Evolutionary conservation across 2,888 invertebrate genomes (phyloP).

Genomic region (Lasiommata megera): DNA sequence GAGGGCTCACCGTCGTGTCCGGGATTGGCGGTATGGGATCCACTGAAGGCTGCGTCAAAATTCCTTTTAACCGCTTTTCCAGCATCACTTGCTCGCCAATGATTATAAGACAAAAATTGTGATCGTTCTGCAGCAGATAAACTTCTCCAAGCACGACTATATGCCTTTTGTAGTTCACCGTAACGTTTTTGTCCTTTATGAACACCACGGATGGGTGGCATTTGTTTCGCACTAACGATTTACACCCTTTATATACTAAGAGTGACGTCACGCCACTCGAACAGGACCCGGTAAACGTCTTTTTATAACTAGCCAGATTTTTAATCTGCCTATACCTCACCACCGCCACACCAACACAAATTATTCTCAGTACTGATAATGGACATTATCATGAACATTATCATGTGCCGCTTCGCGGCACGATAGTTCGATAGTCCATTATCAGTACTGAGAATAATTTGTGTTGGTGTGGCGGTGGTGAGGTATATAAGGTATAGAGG

Average conservation of each 20-base stretch:
- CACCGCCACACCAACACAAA: neutral
- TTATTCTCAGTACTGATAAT: too few species aligned
- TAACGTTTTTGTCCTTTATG: neutral
- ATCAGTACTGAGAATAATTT: too few species aligned
- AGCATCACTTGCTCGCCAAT: slow-evolving; percentile 10
- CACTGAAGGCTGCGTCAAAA: neutral
- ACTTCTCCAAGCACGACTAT: neutral
- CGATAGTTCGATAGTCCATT: too few species aligned
- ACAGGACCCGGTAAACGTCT: neutral
- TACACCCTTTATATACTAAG: too few species aligned
- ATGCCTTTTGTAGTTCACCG: slow-evolving; percentile 2
- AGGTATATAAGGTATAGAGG: too few species aligned
- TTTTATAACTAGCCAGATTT: neutral
- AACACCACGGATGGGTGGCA: neutral
- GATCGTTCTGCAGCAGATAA: neutral
- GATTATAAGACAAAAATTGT: neutral
- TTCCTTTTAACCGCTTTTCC: slow-evolving; percentile 1
- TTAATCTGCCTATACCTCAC: neutral
- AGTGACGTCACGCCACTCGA: neutral
- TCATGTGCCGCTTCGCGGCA: too few species aligned
- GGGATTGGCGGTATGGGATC: slow-evolving; percentile 10
- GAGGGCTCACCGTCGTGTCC: slow-evolving; percentile 1
- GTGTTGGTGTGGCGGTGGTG: neutral
- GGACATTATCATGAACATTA: too few species aligned
- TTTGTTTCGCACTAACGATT: neutral